Base-by-base conservation (phyloP, 2,888 invertebrate species). In the Pilophorus perplexus region DNA sequence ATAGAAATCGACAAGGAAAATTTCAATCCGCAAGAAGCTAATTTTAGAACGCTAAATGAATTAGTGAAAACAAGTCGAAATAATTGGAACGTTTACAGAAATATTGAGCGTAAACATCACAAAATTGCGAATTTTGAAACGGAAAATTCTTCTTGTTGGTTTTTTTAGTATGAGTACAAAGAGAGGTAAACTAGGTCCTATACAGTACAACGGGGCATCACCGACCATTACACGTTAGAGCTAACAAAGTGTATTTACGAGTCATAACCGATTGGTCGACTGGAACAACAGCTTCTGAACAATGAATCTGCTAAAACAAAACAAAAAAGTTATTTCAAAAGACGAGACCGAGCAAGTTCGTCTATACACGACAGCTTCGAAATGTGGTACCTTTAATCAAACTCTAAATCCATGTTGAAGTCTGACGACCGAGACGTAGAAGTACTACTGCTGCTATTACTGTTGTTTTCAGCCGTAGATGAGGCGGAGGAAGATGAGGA, bases 371-470 rank as follows among this genome's bases (percentile, higher is more conserved):
- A 12, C 6, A 33, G 12, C 33, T 33, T 33, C 33, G 33, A 33
- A 33, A 12, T 6, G 33, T 8, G 2, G 2, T 52, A 62, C 66
- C 68, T 62, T 67, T 71, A 71, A 68, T 71, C 71, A 62, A 69
- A 71, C 55, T 71, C 71, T 62, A 71, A 66, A 55, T 71, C 71
- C 71, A 70, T 70, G 55, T 71, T 71, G 57, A 69, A 69, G 42
- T 71, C 69, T 38, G 62, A 62, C 23, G 68, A 67, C 57, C 70
- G 66, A 46, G 68, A 67, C 40, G 70, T 67, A 27, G 70, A 67
- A 25, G 68, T 68, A 52, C 68, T 71, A 50, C 66, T 66, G 27
- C 67, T 69, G 57, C 66, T 70, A 33, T 33, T 33, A 12, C 37
- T 66, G 66, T 27, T 65, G 64, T 48, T 68, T 62, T 62, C 62